Conservation (phyloP, 2,113 vertebrate genomes). For the Puntigrus tetrazona region DNA sequence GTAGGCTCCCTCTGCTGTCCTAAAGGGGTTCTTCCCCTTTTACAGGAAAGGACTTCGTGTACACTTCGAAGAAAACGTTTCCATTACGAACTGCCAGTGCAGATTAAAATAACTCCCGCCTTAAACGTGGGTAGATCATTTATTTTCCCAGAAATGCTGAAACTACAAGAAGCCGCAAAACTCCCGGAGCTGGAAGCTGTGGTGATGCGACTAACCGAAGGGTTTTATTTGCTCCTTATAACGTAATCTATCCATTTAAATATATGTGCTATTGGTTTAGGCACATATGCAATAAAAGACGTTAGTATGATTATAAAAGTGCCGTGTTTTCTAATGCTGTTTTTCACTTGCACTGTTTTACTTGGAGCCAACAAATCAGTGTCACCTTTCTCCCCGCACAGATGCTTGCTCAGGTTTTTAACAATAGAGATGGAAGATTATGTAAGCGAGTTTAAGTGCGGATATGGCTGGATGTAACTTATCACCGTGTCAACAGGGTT, state of each 20-base stretch:
- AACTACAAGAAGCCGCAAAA: not conserved
- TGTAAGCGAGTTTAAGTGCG: not conserved
- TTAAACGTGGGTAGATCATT: not conserved
- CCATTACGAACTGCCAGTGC: not conserved
- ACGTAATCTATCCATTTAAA: not conserved
- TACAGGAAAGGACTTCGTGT: not conserved
- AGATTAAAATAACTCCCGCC: not conserved
- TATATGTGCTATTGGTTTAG: not conserved
- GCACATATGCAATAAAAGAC: not conserved
- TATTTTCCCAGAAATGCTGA: not conserved
- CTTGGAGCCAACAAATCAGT: not conserved
- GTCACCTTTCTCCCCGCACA: not conserved
- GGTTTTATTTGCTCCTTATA: not conserved
- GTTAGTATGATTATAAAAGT: not conserved
- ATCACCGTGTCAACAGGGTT: not conserved
- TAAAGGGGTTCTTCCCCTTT: not conserved
- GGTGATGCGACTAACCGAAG: not conserved
- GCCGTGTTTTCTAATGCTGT: not conserved
- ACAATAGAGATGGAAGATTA: not conserved
- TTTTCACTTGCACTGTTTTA: not conserved
- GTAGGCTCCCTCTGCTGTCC: slow-evolving; percentile 41
- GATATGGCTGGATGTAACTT: not conserved
- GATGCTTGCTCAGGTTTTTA: not conserved
- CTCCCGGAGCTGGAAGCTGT: not conserved
- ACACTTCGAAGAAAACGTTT: not conserved